These are phyloP conservation scores for Actinia tenebrosa DNA, from an alignment of 64 coral and sea anemone species.

Conservation along the genomic window DNA sequence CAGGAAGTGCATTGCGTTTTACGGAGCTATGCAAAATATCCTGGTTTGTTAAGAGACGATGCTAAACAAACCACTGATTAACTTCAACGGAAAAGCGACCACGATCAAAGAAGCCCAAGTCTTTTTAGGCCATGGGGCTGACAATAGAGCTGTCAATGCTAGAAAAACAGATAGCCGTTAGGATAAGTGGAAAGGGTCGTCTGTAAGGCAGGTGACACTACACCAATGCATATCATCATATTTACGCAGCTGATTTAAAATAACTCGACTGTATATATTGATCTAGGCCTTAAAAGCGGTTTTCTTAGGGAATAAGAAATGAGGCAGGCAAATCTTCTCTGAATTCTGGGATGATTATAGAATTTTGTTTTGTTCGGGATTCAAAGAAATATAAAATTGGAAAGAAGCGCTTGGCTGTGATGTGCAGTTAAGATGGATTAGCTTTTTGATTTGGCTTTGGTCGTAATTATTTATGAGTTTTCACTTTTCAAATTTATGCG, in stretches of 20 bases:
- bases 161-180: slow-evolving; percentile 9
- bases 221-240: background rate
- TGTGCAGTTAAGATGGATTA: background rate
- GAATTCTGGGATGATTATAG: background rate
- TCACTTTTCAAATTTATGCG: background rate
- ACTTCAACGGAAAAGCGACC: slow-evolving; percentile 18
- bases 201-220: background rate
- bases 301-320: background rate
- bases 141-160: slow-evolving; percentile 4
- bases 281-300: slow-evolving; percentile 1
- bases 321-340: background rate
- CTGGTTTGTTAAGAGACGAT: background rate
- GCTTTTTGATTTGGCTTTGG: background rate
- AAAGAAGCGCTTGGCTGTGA: background rate
- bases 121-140: background rate
- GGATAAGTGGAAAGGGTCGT: background rate
- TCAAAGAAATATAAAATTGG: background rate
- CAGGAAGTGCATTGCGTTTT: slow-evolving; percentile 7
- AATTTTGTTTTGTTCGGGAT: background rate
- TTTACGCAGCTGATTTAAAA: slow-evolving; percentile 16
- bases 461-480: background rate
- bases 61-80: slow-evolving; percentile 7
- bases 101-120: background rate
- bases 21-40: background rate
- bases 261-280: background rate